Percentiles rank a stretch among this genome's conserved stretches.
These are phyloP conservation scores for Sebastes kiyomatsui DNA, from an alignment of 2,797 vertebrate species.

Conservation along the genomic window DNA sequence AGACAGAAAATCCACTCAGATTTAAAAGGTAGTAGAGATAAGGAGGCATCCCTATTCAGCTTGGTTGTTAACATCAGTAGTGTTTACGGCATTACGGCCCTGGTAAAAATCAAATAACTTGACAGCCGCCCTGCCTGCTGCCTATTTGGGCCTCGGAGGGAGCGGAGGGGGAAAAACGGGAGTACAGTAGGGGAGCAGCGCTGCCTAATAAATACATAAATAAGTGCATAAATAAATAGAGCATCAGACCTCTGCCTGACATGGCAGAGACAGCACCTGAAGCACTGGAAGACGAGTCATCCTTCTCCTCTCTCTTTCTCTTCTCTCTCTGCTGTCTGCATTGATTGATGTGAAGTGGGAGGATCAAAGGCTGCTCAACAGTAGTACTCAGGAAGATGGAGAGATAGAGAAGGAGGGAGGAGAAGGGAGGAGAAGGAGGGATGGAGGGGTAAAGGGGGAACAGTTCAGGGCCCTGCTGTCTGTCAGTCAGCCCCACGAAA, in stretches of 20 bases:
- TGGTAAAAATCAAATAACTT: slow-evolving; percentile 71
- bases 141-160: slow-evolving; percentile 37
- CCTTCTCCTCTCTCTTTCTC: slow-evolving; percentile 51
- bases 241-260: slow-evolving; percentile 67
- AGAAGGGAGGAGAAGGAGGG: slow-evolving; percentile 24
- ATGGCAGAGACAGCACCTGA: slow-evolving; percentile 76
- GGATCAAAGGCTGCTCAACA: slow-evolving; percentile 77
- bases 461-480: slow-evolving; percentile 56
- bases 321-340: slow-evolving; percentile 64
- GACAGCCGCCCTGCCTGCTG: slow-evolving; percentile 59
- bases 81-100: slow-evolving; percentile 61
- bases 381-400: slow-evolving; percentile 71
- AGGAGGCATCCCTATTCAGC: slow-evolving; percentile 27
- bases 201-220: slow-evolving; percentile 80
- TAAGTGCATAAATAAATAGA: slow-evolving; percentile 79
- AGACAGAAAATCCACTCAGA: slow-evolving; percentile 23
- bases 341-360: slow-evolving; percentile 75
- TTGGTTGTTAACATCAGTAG: slow-evolving; percentile 38
- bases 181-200: slow-evolving; percentile 29
- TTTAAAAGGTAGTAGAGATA: slow-evolving; percentile 36
- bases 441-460: slow-evolving; percentile 28
- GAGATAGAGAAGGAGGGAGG: slow-evolving; percentile 54
- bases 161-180: slow-evolving; percentile 15
- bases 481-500: slow-evolving; percentile 68
- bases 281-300: slow-evolving; percentile 68